phyloP scores from a whole-genome alignment of 2,888 invertebrate genomes.

The Willowsia nigromaculata region DNA sequence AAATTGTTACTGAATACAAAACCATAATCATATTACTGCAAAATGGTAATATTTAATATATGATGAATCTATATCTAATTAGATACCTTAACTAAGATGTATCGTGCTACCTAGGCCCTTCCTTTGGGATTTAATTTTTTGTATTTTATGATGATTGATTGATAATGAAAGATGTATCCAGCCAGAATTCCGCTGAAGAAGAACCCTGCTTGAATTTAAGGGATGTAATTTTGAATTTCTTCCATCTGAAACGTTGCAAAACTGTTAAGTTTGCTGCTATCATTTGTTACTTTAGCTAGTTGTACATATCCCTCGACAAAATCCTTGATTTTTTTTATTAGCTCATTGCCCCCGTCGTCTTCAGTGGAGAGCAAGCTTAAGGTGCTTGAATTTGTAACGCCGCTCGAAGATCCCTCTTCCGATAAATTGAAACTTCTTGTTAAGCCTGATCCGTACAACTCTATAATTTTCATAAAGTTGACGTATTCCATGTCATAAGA shows the following conservation, averaged over 20 bases:
- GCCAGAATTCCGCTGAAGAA: background rate
- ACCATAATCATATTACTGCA: too few species aligned
- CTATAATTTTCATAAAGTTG: constrained; percentile 57
- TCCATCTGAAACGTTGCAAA: constrained; percentile 55
- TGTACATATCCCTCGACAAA: constrained; percentile 58
- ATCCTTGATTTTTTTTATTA: constrained; percentile 53
- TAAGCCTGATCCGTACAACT: constrained; percentile 43
- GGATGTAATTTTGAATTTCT: constrained; percentile 40
- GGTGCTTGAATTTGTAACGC: constrained; percentile 15
- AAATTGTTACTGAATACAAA: too few species aligned
- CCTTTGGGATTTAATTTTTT: too few species aligned
- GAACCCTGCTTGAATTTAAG: constrained; percentile 32
- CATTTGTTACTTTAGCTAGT: constrained; percentile 56
- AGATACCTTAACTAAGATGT: background rate
- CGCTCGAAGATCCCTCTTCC: background rate
- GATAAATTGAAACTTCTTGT: constrained; percentile 48
- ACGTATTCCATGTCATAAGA: constrained; percentile 50
- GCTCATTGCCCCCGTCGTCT: background rate
- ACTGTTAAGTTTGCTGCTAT: constrained; percentile 44
- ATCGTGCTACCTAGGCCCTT: too few species aligned
- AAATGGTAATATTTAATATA: too few species aligned
- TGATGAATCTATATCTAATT: background rate
- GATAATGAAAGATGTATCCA: background rate
- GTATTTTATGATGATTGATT: too few species aligned
- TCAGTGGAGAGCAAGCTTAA: background rate